Evolutionary conservation across 1,140 invertebrate species (phyloP).

Genomic region (Helicoverpa armigera): DNA sequence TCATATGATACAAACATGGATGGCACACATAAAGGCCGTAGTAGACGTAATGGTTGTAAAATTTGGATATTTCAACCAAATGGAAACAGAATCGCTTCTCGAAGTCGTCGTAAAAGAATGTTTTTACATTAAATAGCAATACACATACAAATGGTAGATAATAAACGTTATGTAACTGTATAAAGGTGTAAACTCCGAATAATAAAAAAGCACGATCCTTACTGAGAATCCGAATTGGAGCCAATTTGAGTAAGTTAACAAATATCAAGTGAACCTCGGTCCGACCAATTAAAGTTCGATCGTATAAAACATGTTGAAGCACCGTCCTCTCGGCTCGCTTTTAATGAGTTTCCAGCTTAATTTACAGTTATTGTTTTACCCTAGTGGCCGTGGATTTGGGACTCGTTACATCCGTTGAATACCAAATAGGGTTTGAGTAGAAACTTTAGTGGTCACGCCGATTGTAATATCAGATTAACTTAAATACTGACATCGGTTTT

Average conservation of each 20-base stretch:
- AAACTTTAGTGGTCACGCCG: slow-evolving; percentile 63
- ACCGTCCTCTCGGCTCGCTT: slow-evolving; percentile 63
- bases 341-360: slow-evolving; percentile 83
- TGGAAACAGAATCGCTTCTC: background rate
- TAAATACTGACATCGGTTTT: slow-evolving; percentile 29
- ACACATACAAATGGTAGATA: slow-evolving; percentile 10
- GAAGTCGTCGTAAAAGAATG: background rate
- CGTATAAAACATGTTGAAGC: slow-evolving; percentile 69
- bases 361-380: slow-evolving; percentile 83
- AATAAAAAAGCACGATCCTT: background rate
- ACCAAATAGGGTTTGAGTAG: slow-evolving; percentile 58
- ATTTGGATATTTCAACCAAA: slow-evolving; percentile 9
- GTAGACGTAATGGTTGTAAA: background rate
- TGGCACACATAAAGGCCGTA: slow-evolving; percentile 11
- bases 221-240: slow-evolving; percentile 33
- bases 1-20: slow-evolving; percentile 10
- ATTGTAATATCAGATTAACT: slow-evolving; percentile 54
- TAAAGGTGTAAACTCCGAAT: slow-evolving; percentile 13
- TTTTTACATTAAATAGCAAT: slow-evolving; percentile 27
- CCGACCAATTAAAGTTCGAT: slow-evolving; percentile 78
- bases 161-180: slow-evolving; percentile 34
- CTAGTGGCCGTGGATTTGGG: slow-evolving; percentile 65
- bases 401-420: slow-evolving; percentile 66
- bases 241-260: slow-evolving; percentile 50
- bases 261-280: slow-evolving; percentile 60